phyloP scores from a whole-genome alignment of 2,113 vertebrate genomes.

The Leptocoma aspasia region DNA sequence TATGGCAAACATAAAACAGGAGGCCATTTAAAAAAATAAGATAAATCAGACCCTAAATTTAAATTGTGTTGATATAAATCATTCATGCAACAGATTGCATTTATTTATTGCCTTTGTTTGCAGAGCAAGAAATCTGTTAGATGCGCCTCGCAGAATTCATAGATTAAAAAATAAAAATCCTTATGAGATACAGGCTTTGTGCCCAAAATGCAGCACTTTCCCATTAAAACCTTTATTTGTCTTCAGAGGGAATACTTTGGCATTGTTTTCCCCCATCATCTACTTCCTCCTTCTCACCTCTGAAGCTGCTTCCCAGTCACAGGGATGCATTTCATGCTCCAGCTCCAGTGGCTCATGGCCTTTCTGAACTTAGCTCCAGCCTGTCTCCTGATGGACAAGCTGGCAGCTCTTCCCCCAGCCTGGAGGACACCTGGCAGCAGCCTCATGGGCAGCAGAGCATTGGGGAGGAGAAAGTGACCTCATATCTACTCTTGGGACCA shows the following conservation, averaged over 20 bases:
- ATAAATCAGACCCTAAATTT: slow-evolving; percentile 42
- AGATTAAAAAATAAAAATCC: slow-evolving; percentile 37
- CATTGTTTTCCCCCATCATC: neutral
- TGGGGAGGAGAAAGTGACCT: neutral
- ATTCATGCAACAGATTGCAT: slow-evolving; percentile 45
- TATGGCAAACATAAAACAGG: slow-evolving; percentile 1
- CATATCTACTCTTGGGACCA: neutral
- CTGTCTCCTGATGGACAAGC: neutral
- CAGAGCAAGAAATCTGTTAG: slow-evolving; percentile 5
- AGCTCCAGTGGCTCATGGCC: neutral
- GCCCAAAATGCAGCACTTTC: neutral
- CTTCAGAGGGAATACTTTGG: neutral
- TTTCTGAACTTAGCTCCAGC: neutral
- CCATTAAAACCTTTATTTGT: neutral
- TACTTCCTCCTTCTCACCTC: neutral
- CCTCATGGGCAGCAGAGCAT: neutral
- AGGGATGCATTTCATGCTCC: neutral
- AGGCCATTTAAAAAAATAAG: neutral
- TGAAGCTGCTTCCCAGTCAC: neutral
- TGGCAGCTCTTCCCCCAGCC: neutral
- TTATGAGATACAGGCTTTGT: neutral
- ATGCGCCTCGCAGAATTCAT: neutral
- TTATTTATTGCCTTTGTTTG: slow-evolving; percentile 51
- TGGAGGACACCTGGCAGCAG: neutral
- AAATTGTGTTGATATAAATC: slow-evolving; percentile 35